phyloP scores from a whole-genome alignment of 35 echinoderm and acorn worm genomes.

The Ophioderma brevispina region DNA sequence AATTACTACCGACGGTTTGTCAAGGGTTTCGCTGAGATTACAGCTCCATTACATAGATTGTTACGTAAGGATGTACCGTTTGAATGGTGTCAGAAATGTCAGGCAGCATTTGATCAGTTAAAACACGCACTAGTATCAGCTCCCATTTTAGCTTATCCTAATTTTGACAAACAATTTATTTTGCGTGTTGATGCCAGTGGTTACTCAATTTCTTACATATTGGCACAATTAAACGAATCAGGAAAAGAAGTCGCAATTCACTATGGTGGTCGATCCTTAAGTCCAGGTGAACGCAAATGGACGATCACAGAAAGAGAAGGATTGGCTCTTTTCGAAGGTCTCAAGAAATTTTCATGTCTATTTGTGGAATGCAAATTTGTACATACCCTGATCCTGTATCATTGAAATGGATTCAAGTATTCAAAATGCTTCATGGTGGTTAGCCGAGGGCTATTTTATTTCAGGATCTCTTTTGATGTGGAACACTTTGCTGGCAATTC shows the following conservation, averaged over 20 bases:
- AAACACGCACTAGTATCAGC: slow-evolving; percentile 47
- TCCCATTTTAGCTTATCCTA: slow-evolving; percentile 66
- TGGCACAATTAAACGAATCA: slow-evolving; percentile 35
- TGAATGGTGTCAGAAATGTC: slow-evolving; percentile 56
- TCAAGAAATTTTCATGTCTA: slow-evolving; percentile 30
- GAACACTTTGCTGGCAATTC: slow-evolving; percentile 32
- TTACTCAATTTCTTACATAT: slow-evolving; percentile 41
- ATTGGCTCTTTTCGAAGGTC: slow-evolving; percentile 31
- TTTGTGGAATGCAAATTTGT: slow-evolving; percentile 4
- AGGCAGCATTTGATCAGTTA: slow-evolving; percentile 41
- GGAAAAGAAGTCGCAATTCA: slow-evolving; percentile 35
- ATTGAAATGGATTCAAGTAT: slow-evolving; percentile 40
- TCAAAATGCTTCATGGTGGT: slow-evolving; percentile 21
- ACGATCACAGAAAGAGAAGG: slow-evolving; percentile 50
- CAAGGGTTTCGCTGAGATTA: slow-evolving; percentile 49
- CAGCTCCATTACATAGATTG: slow-evolving; percentile 53
- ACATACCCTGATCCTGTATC: slow-evolving; percentile 35
- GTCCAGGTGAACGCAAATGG: slow-evolving; percentile 47
- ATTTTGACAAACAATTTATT: slow-evolving; percentile 51
- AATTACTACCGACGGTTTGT: slow-evolving; percentile 63
- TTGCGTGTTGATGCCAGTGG: slow-evolving; percentile 56
- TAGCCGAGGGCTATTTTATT: slow-evolving; percentile 41
- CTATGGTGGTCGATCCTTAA: slow-evolving; percentile 37
- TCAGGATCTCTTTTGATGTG: slow-evolving; percentile 46
- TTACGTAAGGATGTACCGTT: slow-evolving; percentile 35